Percentiles rank a stretch among this genome's conserved stretches.
These are phyloP conservation scores for Diceros bicornis DNA, from an alignment of 2,797 vertebrate species.

Conservation along the genomic window DNA sequence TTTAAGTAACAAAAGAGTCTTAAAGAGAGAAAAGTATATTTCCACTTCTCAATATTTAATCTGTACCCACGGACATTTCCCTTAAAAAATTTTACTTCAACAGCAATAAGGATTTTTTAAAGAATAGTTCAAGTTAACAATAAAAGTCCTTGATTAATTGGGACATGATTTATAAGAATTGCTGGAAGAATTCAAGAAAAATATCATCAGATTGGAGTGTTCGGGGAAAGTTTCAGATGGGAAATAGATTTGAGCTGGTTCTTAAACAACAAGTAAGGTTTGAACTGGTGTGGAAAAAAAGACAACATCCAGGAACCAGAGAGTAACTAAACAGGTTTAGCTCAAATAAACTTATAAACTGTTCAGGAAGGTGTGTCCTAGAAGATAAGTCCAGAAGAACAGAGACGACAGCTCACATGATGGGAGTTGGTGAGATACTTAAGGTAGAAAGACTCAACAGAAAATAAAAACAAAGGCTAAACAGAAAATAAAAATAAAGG, in stretches of 20 bases:
- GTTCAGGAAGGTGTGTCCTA: not conserved
- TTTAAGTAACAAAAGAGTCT: not conserved
- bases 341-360: not conserved
- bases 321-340: not conserved
- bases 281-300: not conserved
- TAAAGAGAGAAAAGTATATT: not conserved
- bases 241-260: not conserved
- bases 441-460: not conserved
- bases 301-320: not conserved
- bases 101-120: not conserved
- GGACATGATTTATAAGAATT: not conserved
- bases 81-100: constrained; percentile 29
- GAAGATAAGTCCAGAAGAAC: not conserved
- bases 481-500: not conserved
- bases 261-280: not conserved
- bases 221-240: not conserved
- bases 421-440: not conserved
- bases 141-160: constrained; percentile 21
- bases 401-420: not conserved
- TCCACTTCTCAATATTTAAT: not conserved
- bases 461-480: not conserved
- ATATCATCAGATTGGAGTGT: not conserved
- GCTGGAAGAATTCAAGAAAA: not conserved
- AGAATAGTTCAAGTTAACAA: not conserved
- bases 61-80: not conserved